Base-by-base conservation (phyloP, 1,140 invertebrate genomes). In the Elysia chlorotica region DNA sequence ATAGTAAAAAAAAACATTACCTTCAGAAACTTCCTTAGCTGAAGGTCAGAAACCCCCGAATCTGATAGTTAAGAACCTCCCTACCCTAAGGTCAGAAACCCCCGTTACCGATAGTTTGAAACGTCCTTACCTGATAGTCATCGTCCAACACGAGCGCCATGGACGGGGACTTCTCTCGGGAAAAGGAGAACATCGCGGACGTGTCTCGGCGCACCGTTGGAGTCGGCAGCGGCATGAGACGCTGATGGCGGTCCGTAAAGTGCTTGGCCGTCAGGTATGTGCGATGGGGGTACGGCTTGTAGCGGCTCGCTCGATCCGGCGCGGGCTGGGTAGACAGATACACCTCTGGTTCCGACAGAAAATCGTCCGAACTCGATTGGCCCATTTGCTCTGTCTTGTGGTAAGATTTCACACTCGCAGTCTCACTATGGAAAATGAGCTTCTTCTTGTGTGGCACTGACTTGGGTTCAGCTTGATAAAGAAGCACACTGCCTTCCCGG, bases 171-270 rank as follows among this genome's bases (percentile, higher is more conserved):
- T 48, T 66, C 17, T 38, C 63, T 41, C 63, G 6, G 1, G 63
- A 48, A 30, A 48, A 66, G 6, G 53, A 35, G 1, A 23, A 23
- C 10, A 4, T 1, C 4, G 5, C 2, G 30, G n/a, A 41, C 36
- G 1, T 5, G 33, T n/a, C n/a, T n/a, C n/a, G n/a, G n/a, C n/a
- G n/a, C n/a, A n/a, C n/a, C n/a, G 37, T 21, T 2, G 2, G 3
- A 1, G 23, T 2, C 3, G 4, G 33, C 14, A 4, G 23, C 2
- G 41, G 10, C 36, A 48, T 66, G 23, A 66, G 36, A 6, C 63
- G 33, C 2, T 33, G 65, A 31, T 67, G 65, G 17, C 65, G 38
- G 41, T 67, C 65, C 28, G 56, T 28, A 37, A 67, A 67, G 41
- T 67, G 65, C 35, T 67, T 67, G 28, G 56, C 65, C 2, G 38